Evolutionary conservation across 2,797 vertebrate genomes (phyloP), one percentile per base, ranked within the genome.

Genomic region (Rousettus madagascariensis): DNA sequence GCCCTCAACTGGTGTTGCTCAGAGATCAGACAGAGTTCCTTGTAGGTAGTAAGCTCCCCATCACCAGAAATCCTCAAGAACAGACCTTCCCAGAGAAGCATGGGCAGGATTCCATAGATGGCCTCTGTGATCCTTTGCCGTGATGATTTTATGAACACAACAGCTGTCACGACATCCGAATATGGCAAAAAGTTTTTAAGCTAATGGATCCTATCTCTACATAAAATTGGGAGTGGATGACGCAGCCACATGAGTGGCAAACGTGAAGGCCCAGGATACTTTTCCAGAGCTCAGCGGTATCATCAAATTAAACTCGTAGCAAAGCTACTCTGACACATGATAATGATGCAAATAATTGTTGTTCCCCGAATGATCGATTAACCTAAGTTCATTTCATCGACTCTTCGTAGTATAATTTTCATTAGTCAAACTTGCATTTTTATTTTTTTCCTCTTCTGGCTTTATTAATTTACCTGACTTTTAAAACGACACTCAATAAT

Each of bases 351-450:
- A 89, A 69, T 92, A 53, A 92, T 69, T 65, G 65, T 87, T 83
- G 77, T 80, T 90, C 95, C 90, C 80, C 95, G 85, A 84, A 49
- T 36, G 38, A 97, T 83, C 63, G 46, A 75, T 93, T 65, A 86
- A 78, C 75, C 61, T 72, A n/a, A 93, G 86, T 55, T 95, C 85
- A 90, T 43, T 57, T 57, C 80, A 30, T 51, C 1, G 63, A 88
- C 79, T 94, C 77, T 46, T 86, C 87, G 46, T 41, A 77, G 80
- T 43, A 20, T 78, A 22, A 75, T 96, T 97, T 93, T 83, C 88
- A 53, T 71, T 71, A 88, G 74, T 90, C 68, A 88, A 82, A 43
- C 78, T n/a, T 13, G 28, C 36, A 24, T 51, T 65, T 84, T 46
- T 41, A 30, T 86, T 66, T 80, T 87, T 95, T 86, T 51, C 79